Percentiles rank a stretch among this genome's conserved stretches.
Evolutionary conservation across 2,113 vertebrate genomes (phyloP).

Genomic region (Aegithalos caudatus): DNA sequence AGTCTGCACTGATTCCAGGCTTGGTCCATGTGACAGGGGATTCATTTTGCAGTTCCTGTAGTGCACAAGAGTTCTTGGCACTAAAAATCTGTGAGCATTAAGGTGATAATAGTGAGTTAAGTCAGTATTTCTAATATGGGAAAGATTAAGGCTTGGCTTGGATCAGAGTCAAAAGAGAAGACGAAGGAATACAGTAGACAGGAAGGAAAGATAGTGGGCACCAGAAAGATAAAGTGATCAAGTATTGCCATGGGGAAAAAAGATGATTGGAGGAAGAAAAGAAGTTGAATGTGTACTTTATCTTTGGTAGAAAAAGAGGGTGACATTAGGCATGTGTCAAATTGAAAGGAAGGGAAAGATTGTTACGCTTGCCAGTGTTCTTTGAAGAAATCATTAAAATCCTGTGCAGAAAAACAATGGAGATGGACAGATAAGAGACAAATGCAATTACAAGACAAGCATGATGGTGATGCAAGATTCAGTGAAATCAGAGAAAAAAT

Average conservation of each 20-base stretch:
- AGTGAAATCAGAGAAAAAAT: neutral
- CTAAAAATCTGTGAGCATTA: neutral
- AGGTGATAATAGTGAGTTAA: neutral
- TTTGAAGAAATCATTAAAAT: slow-evolving; percentile 26
- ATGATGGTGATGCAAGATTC: neutral
- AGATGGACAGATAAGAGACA: neutral
- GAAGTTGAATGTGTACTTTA: neutral
- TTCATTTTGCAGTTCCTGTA: fast-evolving
- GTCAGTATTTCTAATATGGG: neutral
- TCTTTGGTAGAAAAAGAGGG: neutral
- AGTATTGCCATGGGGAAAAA: neutral
- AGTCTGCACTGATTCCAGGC: neutral
- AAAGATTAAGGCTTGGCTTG: neutral
- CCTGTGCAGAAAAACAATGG: neutral
- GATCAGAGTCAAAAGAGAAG: neutral
- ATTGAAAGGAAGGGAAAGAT: neutral
- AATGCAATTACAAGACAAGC: neutral
- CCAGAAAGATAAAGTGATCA: neutral
- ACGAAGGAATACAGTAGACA: neutral
- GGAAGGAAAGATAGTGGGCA: neutral
- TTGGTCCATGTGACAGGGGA: neutral
- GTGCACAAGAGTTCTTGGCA: neutral
- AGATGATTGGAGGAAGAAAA: neutral
- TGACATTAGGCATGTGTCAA: neutral
- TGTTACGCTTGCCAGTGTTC: neutral